Conservation (phyloP, 2,888 invertebrate genomes). For the Orthonevra nobilis region DNA sequence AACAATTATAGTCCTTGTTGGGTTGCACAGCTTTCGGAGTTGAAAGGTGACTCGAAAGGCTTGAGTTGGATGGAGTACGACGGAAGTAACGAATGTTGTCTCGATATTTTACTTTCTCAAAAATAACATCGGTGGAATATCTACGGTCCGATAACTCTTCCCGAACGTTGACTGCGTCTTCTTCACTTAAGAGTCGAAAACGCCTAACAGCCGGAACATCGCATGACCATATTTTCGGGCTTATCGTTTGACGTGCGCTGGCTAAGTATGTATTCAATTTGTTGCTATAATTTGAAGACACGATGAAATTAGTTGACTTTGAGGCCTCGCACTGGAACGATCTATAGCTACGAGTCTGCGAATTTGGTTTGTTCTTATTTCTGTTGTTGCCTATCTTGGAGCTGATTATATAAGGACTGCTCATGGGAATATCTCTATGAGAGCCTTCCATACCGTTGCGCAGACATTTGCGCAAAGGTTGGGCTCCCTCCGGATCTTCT, state of each 20-base stretch:
- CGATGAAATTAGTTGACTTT: slow-evolving; percentile 72
- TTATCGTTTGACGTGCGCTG: slow-evolving; percentile 49
- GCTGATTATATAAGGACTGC: slow-evolving; percentile 51
- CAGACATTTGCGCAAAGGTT: slow-evolving; percentile 20
- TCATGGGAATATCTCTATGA: slow-evolving; percentile 35
- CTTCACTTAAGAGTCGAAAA: slow-evolving; percentile 51
- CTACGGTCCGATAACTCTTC: slow-evolving; percentile 22
- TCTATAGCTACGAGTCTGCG: slow-evolving; percentile 14
- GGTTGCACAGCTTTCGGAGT: slow-evolving; percentile 53
- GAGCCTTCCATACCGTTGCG: background rate
- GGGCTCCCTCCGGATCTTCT: slow-evolving; percentile 71
- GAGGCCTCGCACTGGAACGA: slow-evolving; percentile 61
- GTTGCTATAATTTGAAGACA: slow-evolving; percentile 64
- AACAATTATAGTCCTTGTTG: slow-evolving; percentile 39
- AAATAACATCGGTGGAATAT: slow-evolving; percentile 72
- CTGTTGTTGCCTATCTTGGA: slow-evolving; percentile 35
- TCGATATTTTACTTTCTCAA: slow-evolving; percentile 78
- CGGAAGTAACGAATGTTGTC: slow-evolving; percentile 78
- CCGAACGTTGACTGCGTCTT: slow-evolving; percentile 11
- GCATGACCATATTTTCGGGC: slow-evolving; percentile 21
- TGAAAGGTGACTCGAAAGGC: slow-evolving; percentile 73
- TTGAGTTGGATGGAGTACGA: slow-evolving; percentile 78
- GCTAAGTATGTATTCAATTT: slow-evolving; percentile 61
- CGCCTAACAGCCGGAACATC: slow-evolving; percentile 33
- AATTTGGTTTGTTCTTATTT: slow-evolving; percentile 25